Evolutionary conservation across 2,888 invertebrate genomes (phyloP).

Genomic region (Polymixis lichenea): DNA sequence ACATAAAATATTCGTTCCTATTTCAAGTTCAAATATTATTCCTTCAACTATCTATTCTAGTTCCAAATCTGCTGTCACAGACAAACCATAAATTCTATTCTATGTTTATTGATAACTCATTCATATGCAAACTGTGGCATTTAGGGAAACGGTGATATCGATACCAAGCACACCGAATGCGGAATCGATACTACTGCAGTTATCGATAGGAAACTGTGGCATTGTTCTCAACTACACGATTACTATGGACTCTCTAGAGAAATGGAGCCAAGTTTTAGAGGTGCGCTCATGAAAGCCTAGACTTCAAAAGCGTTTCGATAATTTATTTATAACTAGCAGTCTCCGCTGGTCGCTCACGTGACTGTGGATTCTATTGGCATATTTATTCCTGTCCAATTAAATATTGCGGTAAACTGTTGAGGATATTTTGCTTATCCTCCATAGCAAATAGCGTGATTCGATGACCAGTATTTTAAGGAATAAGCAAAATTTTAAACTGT

Average conservation of each 20-base stretch:
- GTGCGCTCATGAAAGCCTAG: slow-evolving; percentile 9
- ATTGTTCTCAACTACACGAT: slow-evolving; percentile 54
- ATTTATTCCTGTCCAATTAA: background rate
- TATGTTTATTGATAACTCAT: slow-evolving; percentile 60
- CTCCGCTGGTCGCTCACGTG: background rate
- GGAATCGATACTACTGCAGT: slow-evolving; percentile 61
- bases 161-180: slow-evolving; percentile 55
- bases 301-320: slow-evolving; percentile 16
- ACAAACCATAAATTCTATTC: slow-evolving; percentile 50
- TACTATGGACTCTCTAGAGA: slow-evolving; percentile 39
- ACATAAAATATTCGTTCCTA: background rate
- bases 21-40: slow-evolving; percentile 5
- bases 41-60: slow-evolving; percentile 21
- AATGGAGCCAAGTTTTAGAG: slow-evolving; percentile 38
- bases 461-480: background rate
- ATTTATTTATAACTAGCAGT: slow-evolving; percentile 13
- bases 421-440: background rate
- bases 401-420: background rate
- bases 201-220: slow-evolving; percentile 57
- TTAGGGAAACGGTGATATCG: slow-evolving; percentile 59
- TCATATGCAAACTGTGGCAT: slow-evolving; percentile 64
- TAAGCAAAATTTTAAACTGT: background rate
- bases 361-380: background rate
- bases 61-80: slow-evolving; percentile 38
- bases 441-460: background rate